Evolutionary conservation across 2,888 invertebrate genomes (phyloP).

Genomic region (Scrobipalpa atriplicella): DNA sequence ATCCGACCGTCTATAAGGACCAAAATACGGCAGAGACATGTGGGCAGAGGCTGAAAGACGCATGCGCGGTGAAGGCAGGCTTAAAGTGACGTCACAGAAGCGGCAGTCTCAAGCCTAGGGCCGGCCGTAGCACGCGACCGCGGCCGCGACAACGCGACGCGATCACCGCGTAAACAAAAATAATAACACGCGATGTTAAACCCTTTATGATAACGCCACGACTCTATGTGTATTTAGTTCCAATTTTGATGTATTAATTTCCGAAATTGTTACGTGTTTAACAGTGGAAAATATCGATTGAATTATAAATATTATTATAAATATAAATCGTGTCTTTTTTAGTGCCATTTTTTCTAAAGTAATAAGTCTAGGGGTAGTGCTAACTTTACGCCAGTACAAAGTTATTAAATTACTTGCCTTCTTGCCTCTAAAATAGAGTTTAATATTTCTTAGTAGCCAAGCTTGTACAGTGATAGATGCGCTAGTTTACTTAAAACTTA

Average conservation of each 20-base stretch:
- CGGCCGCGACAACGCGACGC: slow-evolving; percentile 53
- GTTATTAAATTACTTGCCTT: slow-evolving; percentile 74
- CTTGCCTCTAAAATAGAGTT: slow-evolving; percentile 63
- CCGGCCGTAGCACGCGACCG: slow-evolving; percentile 53
- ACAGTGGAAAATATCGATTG: slow-evolving; percentile 31
- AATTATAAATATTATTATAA: slow-evolving; percentile 36
- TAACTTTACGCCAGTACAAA: slow-evolving; percentile 78
- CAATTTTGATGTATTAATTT: slow-evolving; percentile 74
- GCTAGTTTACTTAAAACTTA: slow-evolving; percentile 61
- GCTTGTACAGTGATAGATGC: slow-evolving; percentile 65
- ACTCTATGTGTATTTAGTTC: slow-evolving; percentile 64
- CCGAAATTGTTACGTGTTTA: slow-evolving; percentile 37
- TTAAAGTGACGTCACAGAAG: slow-evolving; percentile 53
- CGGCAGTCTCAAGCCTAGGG: slow-evolving; percentile 55
- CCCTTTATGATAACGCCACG: slow-evolving; percentile 60
- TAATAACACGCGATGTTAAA: slow-evolving; percentile 57
- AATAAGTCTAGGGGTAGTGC: slow-evolving; percentile 56
- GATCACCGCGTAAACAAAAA: slow-evolving; percentile 58
- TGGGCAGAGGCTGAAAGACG: slow-evolving; percentile 41
- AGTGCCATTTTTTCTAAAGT: slow-evolving; percentile 77
- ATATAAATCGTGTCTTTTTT: slow-evolving; percentile 76
- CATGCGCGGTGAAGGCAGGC: slow-evolving; percentile 39
- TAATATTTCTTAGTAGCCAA: slow-evolving; percentile 49
- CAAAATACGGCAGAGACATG: slow-evolving; percentile 20
- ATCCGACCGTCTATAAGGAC: slow-evolving; percentile 21